A percentile compares a stretch with the other conserved stretches of the same genome.
Conservation (phyloP, 2,113 vertebrate species). For the Tupaia tana region DNA sequence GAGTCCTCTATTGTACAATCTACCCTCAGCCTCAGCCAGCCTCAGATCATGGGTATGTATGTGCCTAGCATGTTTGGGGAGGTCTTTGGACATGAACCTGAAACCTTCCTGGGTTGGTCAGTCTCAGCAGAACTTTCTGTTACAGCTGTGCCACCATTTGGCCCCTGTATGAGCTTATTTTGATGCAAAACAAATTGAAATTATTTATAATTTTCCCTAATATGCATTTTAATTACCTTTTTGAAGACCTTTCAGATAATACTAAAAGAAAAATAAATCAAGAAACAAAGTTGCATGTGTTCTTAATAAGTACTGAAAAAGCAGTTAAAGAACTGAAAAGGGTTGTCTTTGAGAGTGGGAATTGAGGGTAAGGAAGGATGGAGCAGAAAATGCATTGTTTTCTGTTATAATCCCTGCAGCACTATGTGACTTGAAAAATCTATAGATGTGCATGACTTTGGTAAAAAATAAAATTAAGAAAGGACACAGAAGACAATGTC, state of each 20-base stretch:
- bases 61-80: too few relatives aligned
- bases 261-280: neutral
- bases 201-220: too few relatives aligned
- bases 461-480: constrained; percentile 5
- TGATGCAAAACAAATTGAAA: too few relatives aligned
- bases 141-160: too few relatives aligned
- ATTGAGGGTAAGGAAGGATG: neutral
- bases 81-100: too few relatives aligned
- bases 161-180: too few relatives aligned
- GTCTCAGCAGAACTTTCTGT: too few relatives aligned
- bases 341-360: constrained; percentile 1
- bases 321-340: constrained; percentile 16
- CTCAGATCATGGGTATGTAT: too few relatives aligned
- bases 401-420: constrained; percentile 6
- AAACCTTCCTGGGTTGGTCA: too few relatives aligned
- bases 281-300: neutral
- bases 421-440: constrained; percentile 30
- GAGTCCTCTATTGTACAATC: too few relatives aligned
- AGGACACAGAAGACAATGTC: neutral
- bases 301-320: constrained; percentile 19
- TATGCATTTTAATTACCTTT: too few relatives aligned
- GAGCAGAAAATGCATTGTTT: constrained; percentile 1
- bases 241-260: neutral
- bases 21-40: too few relatives aligned
- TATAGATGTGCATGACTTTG: constrained; percentile 1